Evolutionary conservation across 2,113 vertebrate genomes (phyloP).

Genomic region (Daubentonia madagascariensis): DNA sequence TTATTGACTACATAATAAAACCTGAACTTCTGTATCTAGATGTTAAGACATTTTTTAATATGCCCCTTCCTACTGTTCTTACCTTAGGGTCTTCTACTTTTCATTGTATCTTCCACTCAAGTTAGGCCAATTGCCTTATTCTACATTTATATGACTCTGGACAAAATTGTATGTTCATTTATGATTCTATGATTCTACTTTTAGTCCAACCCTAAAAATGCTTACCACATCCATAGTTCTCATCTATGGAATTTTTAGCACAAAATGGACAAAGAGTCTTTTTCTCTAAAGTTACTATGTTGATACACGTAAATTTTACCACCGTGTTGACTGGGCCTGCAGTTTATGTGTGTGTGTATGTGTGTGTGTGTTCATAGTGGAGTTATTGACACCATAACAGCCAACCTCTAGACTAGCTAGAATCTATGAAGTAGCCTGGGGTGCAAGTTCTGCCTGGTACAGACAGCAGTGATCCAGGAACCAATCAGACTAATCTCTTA

Average conservation of each 20-base stretch:
- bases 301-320: background rate
- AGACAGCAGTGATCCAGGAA: background rate
- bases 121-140: background rate
- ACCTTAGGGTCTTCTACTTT: background rate
- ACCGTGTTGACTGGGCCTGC: background rate
- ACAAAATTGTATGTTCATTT: background rate
- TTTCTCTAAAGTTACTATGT: background rate
- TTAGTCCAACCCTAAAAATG: background rate
- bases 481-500: background rate
- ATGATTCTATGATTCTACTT: background rate
- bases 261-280: background rate
- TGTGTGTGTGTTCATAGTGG: background rate
- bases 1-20: background rate
- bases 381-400: background rate
- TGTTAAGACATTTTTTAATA: background rate
- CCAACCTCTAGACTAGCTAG: background rate
- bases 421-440: background rate
- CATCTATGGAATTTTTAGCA: background rate
- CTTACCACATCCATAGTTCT: background rate
- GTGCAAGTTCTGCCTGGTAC: background rate
- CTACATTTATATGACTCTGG: background rate
- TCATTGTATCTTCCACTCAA: background rate
- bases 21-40: background rate
- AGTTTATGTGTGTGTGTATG: background rate
- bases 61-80: background rate